Conservation (phyloP, 2,113 vertebrate species). For the Tursiops truncatus region DNA sequence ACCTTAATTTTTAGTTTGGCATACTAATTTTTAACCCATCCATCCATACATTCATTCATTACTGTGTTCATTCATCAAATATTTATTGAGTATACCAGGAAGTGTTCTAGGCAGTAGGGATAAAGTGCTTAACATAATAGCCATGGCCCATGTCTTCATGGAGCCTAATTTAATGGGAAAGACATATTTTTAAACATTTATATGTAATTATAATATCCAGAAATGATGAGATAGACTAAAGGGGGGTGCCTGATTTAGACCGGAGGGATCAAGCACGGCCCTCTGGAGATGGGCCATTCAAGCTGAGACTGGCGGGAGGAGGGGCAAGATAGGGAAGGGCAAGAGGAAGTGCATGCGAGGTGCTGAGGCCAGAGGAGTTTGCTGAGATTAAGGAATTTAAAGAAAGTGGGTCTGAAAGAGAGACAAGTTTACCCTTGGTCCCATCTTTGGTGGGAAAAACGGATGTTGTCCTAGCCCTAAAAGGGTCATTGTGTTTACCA, state of each 20-base stretch:
- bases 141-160: neutral
- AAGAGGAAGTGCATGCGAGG: neutral
- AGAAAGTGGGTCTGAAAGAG: neutral
- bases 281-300: neutral
- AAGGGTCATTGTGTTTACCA: neutral
- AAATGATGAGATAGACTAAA: neutral
- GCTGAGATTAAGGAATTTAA: neutral
- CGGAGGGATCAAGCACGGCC: neutral
- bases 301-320: neutral
- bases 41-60: neutral
- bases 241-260: neutral
- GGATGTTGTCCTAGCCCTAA: neutral
- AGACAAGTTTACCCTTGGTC: neutral
- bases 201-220: neutral
- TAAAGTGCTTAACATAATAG: neutral
- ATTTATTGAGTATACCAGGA: neutral
- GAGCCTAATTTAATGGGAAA: neutral
- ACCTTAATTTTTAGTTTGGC: neutral
- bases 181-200: neutral
- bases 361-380: neutral
- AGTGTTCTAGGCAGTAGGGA: neutral
- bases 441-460: neutral
- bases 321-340: neutral
- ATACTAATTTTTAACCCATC: neutral
- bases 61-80: conserved; percentile 14